Base-by-base conservation (phyloP, 2,113 vertebrate genomes). In the Anarhynchus alexandrinus region DNA sequence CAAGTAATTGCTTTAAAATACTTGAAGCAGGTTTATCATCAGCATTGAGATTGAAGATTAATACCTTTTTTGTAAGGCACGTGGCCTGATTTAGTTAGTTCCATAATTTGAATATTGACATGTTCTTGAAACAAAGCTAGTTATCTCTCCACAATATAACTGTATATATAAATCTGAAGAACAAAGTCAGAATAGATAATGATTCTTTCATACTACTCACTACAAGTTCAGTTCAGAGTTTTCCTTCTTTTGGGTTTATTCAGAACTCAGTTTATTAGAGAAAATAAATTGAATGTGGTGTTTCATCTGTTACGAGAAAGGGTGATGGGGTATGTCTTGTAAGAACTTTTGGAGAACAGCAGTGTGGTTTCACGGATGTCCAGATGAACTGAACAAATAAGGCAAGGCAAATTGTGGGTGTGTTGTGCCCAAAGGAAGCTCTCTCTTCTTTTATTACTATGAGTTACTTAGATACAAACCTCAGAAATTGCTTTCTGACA, bases 1-100 rank as follows among this genome's bases (percentile, higher is more conserved):
- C 99, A 99, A 99, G 99, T 99, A 99, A 99, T 99, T 99, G 96
- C 97, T 98, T 98, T 98, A 96, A 99, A 98, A 98, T 98, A 93
- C 97, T 98, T 98, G 95, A 97, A 98, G 90, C 97, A 96, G 97
- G 86, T 98, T 97, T 98, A 91, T 98, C 97, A 26, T 97, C 93
- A 98, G 89, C 95, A 88, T 94, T 97, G 94, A 96, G 96, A 95
- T 90, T 97, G 97, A 97, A 96, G 88, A 91, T 86, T 98, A 97
- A 95, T 94, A 96, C 92, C 86, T 80, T 96, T 97, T 97, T 81
- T 97, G 97, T 98, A 97, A 97, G 97, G 94, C 95, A 97, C 88
- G 86, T 97, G 93, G 96, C 89, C 94, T 97, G 86, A 96, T 98
- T 96, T 79, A 96, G 96, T 94, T 97, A 98, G 94, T 69, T 97